Base-by-base conservation (phyloP, 1,140 invertebrate species). In the Drosophila bifasciata region DNA sequence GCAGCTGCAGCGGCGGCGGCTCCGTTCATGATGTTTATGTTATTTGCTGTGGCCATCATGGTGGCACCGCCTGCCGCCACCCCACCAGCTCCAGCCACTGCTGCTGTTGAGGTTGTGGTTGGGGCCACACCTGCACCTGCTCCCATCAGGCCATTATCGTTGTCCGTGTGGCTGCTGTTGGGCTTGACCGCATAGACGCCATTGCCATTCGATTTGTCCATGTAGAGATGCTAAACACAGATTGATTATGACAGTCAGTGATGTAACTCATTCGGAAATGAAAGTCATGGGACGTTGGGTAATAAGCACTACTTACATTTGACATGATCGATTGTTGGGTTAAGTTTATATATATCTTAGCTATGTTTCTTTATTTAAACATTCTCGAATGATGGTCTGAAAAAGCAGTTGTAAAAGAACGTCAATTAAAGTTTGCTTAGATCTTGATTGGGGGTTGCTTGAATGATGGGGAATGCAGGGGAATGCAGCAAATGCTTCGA, bases 121-220 rank as follows among this genome's bases (percentile, higher is more conserved):
- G 61, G 19, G 43, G 58, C 39, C 19, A 13, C 52, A 49, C 50
- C 45, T 62, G 51, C 52, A 49, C 50, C 45, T 62, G 51, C 16
- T 40, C 50, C 56, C 39, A 25, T 45, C 67, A 66, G 49, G 28
- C 72, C 75, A 61, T 48, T 69, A 23, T 52, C 67, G 66, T 84
- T 90, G 53, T 86, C 83, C 48, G 57, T 78, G 36, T 66, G 57
- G 63, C 72, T 64, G 32, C 62, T 69, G 53, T 59, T 59, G 17
- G 60, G 44, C 51, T 73, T 86, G 40, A 68, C 50, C 49, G 86
- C 89, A 68, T 77, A 90, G 39, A 90, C 72, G 43, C 86, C 86
- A 77, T 91, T 91, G 57, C 90, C 90, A 77, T 91, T 91, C 19
- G 90, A 90, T 55, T 91, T 91, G 62, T 91, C 90, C 81, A 91